These are phyloP conservation scores for Hexactinellida sp. DNA, from an alignment of 37 sponge, comb jelly and placozoan genomes.

Conservation along the genomic window DNA sequence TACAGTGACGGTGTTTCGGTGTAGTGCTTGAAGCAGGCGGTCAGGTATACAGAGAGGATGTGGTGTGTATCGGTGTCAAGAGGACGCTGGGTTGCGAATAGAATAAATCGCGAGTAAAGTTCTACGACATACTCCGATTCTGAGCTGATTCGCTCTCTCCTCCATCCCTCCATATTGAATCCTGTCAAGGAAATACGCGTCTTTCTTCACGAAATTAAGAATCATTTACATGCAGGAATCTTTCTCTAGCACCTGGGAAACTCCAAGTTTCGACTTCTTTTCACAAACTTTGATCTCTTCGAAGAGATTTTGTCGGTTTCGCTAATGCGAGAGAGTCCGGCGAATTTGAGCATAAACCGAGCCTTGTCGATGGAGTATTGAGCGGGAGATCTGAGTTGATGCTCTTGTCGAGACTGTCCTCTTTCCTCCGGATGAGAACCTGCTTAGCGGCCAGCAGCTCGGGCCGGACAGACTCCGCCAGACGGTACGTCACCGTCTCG, in stretches of 20 bases:
- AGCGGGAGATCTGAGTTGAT: slow-evolving; percentile 29
- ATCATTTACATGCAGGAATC: slow-evolving; percentile 56
- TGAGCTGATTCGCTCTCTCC: slow-evolving; percentile 40
- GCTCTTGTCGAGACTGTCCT: not conserved
- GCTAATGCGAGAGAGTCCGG: slow-evolving; percentile 43
- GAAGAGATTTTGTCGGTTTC: not conserved
- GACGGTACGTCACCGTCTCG: not conserved
- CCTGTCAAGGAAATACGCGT: slow-evolving; percentile 29
- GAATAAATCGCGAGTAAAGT: slow-evolving; percentile 30
- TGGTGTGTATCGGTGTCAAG: not conserved
- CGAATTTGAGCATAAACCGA: slow-evolving; percentile 62
- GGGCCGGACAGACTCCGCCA: not conserved
- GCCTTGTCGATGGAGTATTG: slow-evolving; percentile 57
- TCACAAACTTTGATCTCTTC: slow-evolving; percentile 17
- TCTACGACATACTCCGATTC: slow-evolving; percentile 18
- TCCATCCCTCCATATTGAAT: slow-evolving; percentile 38
- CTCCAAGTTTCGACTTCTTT: slow-evolving; percentile 11
- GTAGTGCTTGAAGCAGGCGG: not conserved
- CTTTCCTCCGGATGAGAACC: not conserved
- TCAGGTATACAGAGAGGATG: not conserved
- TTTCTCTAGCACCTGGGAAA: slow-evolving; percentile 19
- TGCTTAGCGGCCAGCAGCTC: slow-evolving; percentile 3
- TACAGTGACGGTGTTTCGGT: slow-evolving; percentile 34
- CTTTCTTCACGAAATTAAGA: slow-evolving; percentile 50
- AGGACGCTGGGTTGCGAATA: not conserved